phyloP scores from a whole-genome alignment of 2,797 vertebrate species.

The Trachurus trachurus region DNA sequence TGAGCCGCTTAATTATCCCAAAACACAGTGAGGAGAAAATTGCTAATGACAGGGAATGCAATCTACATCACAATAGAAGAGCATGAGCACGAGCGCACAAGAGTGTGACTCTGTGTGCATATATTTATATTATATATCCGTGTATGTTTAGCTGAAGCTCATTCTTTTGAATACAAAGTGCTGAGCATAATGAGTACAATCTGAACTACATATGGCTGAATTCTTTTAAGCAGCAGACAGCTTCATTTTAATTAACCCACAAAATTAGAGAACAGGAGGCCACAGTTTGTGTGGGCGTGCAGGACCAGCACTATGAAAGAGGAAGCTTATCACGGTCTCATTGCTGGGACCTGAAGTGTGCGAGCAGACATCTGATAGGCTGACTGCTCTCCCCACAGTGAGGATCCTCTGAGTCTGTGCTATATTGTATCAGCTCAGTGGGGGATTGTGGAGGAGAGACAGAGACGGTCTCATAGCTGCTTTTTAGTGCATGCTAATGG shows the following conservation, averaged over 20 bases:
- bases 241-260: slow-evolving; percentile 85
- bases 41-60: slow-evolving; percentile 62
- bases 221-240: slow-evolving; percentile 76
- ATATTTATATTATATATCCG: background rate
- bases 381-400: slow-evolving; percentile 27
- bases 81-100: background rate
- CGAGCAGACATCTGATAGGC: slow-evolving; percentile 69
- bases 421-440: slow-evolving; percentile 49
- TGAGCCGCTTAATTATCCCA: slow-evolving; percentile 69
- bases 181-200: slow-evolving; percentile 57
- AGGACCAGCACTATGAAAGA: slow-evolving; percentile 26
- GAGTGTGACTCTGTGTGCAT: slow-evolving; percentile 15
- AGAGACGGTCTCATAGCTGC: slow-evolving; percentile 62
- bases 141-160: slow-evolving; percentile 25
- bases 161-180: slow-evolving; percentile 39
- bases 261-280: slow-evolving; percentile 76
- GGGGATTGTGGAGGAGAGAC: slow-evolving; percentile 62
- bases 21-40: slow-evolving; percentile 65
- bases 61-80: slow-evolving; percentile 45
- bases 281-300: slow-evolving; percentile 49
- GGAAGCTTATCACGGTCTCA: slow-evolving; percentile 53
- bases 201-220: slow-evolving; percentile 75
- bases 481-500: slow-evolving; percentile 72
- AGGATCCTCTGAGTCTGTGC: slow-evolving; percentile 43
- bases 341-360: slow-evolving; percentile 49